phyloP scores from a whole-genome alignment of 2,113 vertebrate genomes.

The Rhagologus leucostigma region DNA sequence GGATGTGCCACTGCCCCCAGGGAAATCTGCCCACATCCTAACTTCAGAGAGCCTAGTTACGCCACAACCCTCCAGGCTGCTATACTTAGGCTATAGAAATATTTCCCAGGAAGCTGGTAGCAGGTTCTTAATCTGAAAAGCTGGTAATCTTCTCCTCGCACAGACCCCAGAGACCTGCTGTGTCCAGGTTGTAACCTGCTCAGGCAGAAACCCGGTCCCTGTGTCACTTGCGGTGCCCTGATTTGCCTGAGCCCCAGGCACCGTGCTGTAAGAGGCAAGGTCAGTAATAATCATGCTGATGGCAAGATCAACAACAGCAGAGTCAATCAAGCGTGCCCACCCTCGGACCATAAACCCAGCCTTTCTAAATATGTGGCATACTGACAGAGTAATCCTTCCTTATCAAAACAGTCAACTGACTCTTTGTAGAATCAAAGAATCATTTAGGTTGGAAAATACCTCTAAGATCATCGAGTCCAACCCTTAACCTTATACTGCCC shows the following conservation, averaged over 20 bases:
- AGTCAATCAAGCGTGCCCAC: neutral
- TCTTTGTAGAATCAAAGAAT: neutral
- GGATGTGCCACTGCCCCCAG: rapidly evolving
- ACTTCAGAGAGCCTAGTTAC: neutral
- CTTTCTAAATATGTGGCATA: neutral
- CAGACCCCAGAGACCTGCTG: neutral
- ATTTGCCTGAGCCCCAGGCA: neutral
- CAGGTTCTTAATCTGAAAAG: neutral
- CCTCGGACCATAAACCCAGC: neutral
- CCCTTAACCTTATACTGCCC: neutral
- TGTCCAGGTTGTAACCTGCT: neutral
- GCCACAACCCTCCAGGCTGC: neutral
- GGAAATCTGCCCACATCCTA: neutral
- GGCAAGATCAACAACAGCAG: neutral
- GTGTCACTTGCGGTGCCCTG: neutral
- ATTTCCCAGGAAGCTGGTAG: neutral
- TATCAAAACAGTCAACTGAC: neutral
- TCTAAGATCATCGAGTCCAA: neutral
- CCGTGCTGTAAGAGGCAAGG: neutral
- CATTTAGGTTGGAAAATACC: neutral
- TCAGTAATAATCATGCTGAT: neutral
- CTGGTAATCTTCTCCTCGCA: neutral
- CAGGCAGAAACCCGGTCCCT: neutral
- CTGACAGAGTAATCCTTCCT: neutral
- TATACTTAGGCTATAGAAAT: neutral